Evolutionary conservation across 2,888 invertebrate species (phyloP).

Genomic region (Cantharis nigra): DNA sequence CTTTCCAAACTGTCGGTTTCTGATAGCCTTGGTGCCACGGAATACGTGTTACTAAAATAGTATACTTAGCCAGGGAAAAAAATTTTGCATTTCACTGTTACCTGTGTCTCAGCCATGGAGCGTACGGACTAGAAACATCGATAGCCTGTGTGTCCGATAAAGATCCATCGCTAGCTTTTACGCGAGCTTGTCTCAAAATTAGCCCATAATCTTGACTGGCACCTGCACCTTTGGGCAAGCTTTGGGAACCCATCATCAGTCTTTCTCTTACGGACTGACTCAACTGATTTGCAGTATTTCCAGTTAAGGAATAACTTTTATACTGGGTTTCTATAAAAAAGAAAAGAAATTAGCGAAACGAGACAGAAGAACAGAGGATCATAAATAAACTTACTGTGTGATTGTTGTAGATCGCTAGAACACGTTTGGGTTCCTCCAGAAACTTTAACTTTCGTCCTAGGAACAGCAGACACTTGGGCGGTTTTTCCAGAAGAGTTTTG

Average conservation of each 20-base stretch:
- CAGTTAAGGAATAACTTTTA: conserved; percentile 84
- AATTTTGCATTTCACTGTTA: conserved; percentile 40
- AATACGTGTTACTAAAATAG: conserved; percentile 68
- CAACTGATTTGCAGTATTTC: conserved; percentile 82
- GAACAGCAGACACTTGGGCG: conserved; percentile 84
- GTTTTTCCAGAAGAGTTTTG: conserved; percentile 59
- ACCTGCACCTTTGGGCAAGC: conserved; percentile 70
- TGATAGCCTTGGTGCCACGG: conserved; percentile 76
- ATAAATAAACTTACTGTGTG: conserved; percentile 60
- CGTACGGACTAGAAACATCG: conserved; percentile 81
- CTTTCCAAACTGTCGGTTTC: conserved; percentile 91
- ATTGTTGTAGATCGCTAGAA: conserved; percentile 74
- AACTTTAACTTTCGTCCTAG: conserved; percentile 85
- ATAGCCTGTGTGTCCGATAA: conserved; percentile 85
- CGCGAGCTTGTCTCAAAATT: conserved; percentile 51
- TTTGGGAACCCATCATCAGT: conserved; percentile 83
- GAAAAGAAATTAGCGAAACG: neutral
- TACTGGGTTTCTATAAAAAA: conserved; percentile 61
- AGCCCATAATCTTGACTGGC: conserved; percentile 55
- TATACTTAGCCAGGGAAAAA: neutral
- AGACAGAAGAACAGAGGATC: neutral
- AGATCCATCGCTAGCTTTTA: conserved; percentile 72
- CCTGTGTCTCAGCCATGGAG: conserved; percentile 87
- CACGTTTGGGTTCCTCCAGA: conserved; percentile 90
- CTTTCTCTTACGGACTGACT: conserved; percentile 86